Evolutionary conservation across 2,797 vertebrate species (phyloP).

Genomic region (Sternotherus odoratus): DNA sequence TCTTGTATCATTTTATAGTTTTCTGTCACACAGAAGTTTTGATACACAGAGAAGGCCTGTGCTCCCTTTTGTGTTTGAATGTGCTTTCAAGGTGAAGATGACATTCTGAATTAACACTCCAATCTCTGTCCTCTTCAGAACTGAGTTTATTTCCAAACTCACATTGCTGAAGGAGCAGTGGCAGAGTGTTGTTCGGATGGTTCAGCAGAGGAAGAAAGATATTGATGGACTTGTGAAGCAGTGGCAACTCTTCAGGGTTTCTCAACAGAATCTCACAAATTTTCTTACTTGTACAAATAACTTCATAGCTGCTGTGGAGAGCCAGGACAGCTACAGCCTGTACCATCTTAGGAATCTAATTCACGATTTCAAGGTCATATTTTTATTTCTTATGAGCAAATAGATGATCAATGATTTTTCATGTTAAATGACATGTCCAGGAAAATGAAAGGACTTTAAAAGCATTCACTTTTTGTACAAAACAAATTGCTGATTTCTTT

Average conservation of each 20-base stretch:
- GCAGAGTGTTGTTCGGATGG: constrained; percentile 83
- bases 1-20: neutral
- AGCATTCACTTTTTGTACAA: accelerated
- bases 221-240: constrained; percentile 83
- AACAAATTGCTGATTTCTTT: neutral
- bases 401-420: accelerated
- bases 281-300: constrained; percentile 80
- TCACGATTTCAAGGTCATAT: constrained; percentile 86
- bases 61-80: neutral
- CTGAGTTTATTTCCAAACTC: constrained; percentile 89
- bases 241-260: constrained; percentile 86
- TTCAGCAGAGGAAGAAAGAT: constrained; percentile 83
- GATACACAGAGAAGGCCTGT: neutral
- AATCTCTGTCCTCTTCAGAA: constrained; percentile 76
- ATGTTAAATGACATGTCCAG: neutral
- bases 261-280: constrained; percentile 81
- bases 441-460: neutral
- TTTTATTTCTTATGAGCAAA: constrained; percentile 3
- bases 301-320: constrained; percentile 74
- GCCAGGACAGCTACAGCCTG: constrained; percentile 78
- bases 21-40: neutral
- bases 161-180: constrained; percentile 87
- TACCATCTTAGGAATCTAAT: constrained; percentile 81
- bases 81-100: neutral
- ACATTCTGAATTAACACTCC: neutral